Evolutionary conservation across 1,140 invertebrate genomes (phyloP).

Genomic region (Phenacoccus solenopsis): DNA sequence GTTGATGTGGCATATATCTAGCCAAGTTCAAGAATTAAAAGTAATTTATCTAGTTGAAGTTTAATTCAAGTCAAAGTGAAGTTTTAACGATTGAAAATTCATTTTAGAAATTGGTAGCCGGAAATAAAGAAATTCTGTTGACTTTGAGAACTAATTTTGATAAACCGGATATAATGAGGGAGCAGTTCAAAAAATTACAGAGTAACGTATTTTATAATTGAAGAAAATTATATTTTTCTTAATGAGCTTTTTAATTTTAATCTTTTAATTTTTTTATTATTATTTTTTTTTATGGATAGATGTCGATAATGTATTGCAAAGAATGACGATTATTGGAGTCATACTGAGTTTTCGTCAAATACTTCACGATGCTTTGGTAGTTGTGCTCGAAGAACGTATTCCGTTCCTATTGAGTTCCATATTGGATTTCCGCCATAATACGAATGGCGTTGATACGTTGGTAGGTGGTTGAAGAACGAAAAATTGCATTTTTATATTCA

Average conservation of each 20-base stretch:
- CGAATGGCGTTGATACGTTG: not conserved
- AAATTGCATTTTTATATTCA: not conserved
- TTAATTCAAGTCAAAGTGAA: not conserved
- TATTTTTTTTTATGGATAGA: constrained; percentile 40
- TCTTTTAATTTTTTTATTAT: not conserved
- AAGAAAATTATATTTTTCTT: not conserved
- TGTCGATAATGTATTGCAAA: constrained; percentile 85
- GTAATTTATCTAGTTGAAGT: constrained; percentile 20
- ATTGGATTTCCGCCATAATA: constrained; percentile 83
- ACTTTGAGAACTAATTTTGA: constrained; percentile 91
- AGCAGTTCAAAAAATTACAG: constrained; percentile 80
- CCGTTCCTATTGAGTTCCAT: constrained; percentile 95
- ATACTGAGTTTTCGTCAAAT: constrained; percentile 90
- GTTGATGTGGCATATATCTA: constrained; percentile 95
- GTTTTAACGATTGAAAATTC: not conserved
- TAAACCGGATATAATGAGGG: constrained; percentile 95
- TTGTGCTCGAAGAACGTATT: constrained; percentile 86
- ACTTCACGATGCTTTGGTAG: constrained; percentile 81
- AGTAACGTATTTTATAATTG: constrained; percentile 33
- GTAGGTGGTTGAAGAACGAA: not conserved
- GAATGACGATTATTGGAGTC: constrained; percentile 96
- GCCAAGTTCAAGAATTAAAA: constrained; percentile 93
- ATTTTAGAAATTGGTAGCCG: constrained; percentile 63
- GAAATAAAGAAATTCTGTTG: constrained; percentile 84
- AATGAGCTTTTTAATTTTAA: not conserved